Conservation (phyloP, 2,113 vertebrate species). For the Tenrec ecaudatus region DNA sequence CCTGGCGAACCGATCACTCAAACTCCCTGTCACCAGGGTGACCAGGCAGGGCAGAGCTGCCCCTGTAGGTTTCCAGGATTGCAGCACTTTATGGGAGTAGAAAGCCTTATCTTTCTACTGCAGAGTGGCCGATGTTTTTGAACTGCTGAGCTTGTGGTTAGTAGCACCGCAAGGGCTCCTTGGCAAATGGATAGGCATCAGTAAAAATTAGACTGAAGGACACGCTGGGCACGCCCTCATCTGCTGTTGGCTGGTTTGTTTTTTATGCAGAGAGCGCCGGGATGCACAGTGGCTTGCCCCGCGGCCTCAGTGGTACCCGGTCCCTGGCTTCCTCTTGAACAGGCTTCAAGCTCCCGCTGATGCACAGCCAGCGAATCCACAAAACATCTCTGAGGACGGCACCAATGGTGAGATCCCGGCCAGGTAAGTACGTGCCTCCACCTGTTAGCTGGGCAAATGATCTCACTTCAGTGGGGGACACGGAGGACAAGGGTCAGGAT, state of each 20-base stretch:
- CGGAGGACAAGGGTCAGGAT: rapidly evolving
- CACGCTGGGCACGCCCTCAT: neutral
- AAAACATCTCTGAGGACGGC: slow-evolving; percentile 84
- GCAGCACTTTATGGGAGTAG: too few species aligned
- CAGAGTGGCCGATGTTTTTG: too few species aligned
- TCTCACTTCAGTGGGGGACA: neutral
- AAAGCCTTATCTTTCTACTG: too few species aligned
- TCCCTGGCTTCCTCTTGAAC: rapidly evolving
- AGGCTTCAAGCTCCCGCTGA: slow-evolving; percentile 90
- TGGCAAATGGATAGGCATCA: neutral
- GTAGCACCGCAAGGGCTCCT: too few species aligned
- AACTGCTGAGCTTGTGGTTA: too few species aligned
- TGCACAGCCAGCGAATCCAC: slow-evolving; percentile 85
- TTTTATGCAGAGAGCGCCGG: neutral
- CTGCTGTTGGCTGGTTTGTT: too few species aligned
- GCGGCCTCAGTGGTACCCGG: rapidly evolving
- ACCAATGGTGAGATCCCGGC: slow-evolving; percentile 53
- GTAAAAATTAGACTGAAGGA: neutral
- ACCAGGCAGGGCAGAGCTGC: too few species aligned
- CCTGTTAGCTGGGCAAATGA: rapidly evolving
- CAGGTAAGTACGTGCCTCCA: slow-evolving; percentile 82
- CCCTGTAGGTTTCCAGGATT: too few species aligned
- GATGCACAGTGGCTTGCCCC: rapidly evolving
- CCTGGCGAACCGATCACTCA: neutral
- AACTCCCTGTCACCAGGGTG: too few species aligned